Evolutionary conservation across 2,888 invertebrate genomes (phyloP), one percentile per base, ranked within the genome.

Genomic region (Uropetala carovei): DNA sequence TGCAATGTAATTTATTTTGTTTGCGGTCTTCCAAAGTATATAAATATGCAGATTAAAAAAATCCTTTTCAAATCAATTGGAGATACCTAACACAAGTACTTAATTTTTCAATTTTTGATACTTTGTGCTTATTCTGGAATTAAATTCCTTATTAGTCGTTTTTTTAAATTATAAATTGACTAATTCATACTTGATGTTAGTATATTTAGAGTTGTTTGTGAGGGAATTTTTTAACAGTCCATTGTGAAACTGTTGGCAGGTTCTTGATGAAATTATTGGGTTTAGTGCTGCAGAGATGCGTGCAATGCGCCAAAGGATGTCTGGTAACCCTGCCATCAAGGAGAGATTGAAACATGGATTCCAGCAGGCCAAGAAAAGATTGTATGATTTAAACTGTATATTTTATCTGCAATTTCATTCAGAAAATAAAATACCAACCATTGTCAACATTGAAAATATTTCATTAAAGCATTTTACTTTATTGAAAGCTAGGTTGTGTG

Each of bases 201-300:
- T 43, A 43, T 43, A 43, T 43, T 43, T 43, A 3, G 43, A 43
- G 43, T 43, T 43, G 43, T 43, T 43, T 43, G 43, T 43, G 43
- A 43, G 43, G 1, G 1, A 43, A 43, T 1, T 3, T 43, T 43
- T 43, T 43, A 43, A 43, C 43, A 1, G n/a, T 57, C 11, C 9
- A n/a, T 58, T 85, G 18, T 58, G 11, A n/a, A n/a, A n/a, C 64
- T 64, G 5, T 7, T 64, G 18, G 18, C 89, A 89, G 89, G 96
- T 97, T 16, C 94, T 96, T 0, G 95, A 96, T 0, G 95, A 95
- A 91, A 94, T 96, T 92, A 95, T 96, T 0, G 96, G 96, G 0
- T 95, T 95, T 92, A 95, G 95, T 0, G 96, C 96, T 0, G 94
- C 94, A 81, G 95, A 96, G 93, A 95, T 96, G 95, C 95, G 94